Evolutionary conservation across 92 coral and sea anemone genomes (phyloP).

Genomic region (Isaurus tuberculatus): DNA sequence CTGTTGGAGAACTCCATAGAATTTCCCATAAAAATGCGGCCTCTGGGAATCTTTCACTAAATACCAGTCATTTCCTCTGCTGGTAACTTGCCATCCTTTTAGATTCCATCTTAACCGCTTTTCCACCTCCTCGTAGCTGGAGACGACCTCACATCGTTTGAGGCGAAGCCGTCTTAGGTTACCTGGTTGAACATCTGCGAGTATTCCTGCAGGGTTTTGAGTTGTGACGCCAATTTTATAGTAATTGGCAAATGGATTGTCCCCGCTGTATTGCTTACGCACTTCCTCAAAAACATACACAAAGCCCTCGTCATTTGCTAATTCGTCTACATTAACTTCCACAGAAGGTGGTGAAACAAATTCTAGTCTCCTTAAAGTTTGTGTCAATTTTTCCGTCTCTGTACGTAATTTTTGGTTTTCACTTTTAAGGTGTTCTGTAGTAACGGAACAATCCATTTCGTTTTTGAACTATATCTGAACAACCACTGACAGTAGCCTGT

Average conservation of each 20-base stretch:
- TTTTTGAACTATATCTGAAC: not conserved
- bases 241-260: not conserved
- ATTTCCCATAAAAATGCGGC: constrained; percentile 26
- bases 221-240: constrained; percentile 23
- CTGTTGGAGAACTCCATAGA: constrained; percentile 11
- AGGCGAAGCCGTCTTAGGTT: constrained; percentile 10
- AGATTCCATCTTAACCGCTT: not conserved
- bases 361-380: constrained; percentile 1
- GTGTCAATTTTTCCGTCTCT: not conserved
- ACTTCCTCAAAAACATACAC: constrained; percentile 19
- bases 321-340: not conserved
- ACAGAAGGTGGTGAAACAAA: constrained; percentile 25
- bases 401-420: constrained; percentile 2
- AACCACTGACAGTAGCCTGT: not conserved
- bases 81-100: constrained; percentile 29
- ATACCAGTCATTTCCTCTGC: constrained; percentile 7
- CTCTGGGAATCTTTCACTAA: not conserved
- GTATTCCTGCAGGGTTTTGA: not conserved
- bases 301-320: not conserved
- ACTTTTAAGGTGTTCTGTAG: not conserved
- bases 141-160: constrained; percentile 36
- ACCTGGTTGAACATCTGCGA: not conserved
- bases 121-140: constrained; percentile 11
- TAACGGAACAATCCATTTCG: not conserved
- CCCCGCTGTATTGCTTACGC: not conserved